Conservation (phyloP, 2,888 invertebrate species). For the Parapristionchus giblindavisi region DNA sequence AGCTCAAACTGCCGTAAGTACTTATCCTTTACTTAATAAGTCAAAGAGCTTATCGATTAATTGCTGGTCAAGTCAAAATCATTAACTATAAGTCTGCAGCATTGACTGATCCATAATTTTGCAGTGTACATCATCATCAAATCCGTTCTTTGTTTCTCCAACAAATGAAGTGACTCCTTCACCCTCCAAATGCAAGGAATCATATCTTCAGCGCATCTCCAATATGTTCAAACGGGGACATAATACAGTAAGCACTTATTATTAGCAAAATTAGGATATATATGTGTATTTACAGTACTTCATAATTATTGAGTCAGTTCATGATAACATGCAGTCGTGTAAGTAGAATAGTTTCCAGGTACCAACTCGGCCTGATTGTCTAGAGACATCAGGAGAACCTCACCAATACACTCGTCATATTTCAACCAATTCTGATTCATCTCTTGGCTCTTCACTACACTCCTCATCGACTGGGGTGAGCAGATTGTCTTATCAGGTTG, state of each 20-base stretch:
- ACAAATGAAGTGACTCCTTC: conserved; percentile 7
- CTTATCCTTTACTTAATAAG: background rate
- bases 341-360: no score
- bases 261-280: background rate
- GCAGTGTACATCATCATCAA: conserved; percentile 4
- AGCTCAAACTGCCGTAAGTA: conserved; percentile 4
- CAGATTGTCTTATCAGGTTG: conserved; percentile 25
- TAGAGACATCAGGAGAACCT: conserved; percentile 25
- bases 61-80: no score
- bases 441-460: conserved; percentile 20
- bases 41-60: background rate
- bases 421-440: conserved; percentile 2
- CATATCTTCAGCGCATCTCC: conserved; percentile 22
- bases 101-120: no score
- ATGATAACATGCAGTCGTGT: no score
- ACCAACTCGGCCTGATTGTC: conserved; percentile 29
- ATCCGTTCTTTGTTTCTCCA: conserved; percentile 24
- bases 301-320: no score
- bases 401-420: background rate
- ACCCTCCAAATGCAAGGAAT: conserved; percentile 20
- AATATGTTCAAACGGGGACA: conserved; percentile 30
- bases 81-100: no score
- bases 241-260: conserved; percentile 1
- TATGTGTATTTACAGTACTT: background rate
- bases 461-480: conserved; percentile 36